Evolutionary conservation across 1,140 invertebrate genomes (phyloP), one percentile per base, ranked within the genome.

Genomic region (Ephestia elutella): DNA sequence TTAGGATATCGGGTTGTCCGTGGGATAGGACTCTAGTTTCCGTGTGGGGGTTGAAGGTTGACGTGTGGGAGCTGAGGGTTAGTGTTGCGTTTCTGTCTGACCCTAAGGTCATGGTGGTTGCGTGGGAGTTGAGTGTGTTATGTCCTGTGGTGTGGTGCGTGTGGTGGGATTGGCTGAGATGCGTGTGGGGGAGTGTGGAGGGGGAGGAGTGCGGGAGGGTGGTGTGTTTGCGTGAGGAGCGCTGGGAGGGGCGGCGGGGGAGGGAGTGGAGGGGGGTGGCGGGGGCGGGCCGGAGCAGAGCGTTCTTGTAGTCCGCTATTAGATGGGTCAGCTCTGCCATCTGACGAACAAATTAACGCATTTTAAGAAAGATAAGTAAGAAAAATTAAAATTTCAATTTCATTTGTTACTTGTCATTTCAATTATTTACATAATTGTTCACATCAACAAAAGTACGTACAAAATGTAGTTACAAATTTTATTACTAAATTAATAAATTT

Each of bases 221-320:
- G 75, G 79, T 19, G 7, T 82, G 70, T 3, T 2, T 25, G 21
- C 21, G 21, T 25, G 21, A 3, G 21, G 75, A 80, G 58, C 93
- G 89, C 67, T 92, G 92, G 17, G 92, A 93, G n/a, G 92, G 92
- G 73, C 93, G 92, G n/a, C 95, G 90, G 3, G 94, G 95, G 11
- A 96, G 87, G 0, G 95, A 95, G 68, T 94, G 90, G 69, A 95
- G 92, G 0, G 95, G 95, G 0, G 95, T 96, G 5, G 94, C 94
- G 0, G 94, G 1, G 93, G 74, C 78, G 0, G 75, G 64, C 0
- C 80, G 75, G 0, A 79, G 77, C 62, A 96, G 76, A 0, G 95
- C 94, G 87, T 98, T 98, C 93, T 98, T 98, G 81, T 98, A 99
- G 87, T 98, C 97, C 13, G 97, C 97, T 76, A 98, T 97, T 20